Conservation (phyloP, 1,140 invertebrate species). For the Homalodisca vitripennis region DNA sequence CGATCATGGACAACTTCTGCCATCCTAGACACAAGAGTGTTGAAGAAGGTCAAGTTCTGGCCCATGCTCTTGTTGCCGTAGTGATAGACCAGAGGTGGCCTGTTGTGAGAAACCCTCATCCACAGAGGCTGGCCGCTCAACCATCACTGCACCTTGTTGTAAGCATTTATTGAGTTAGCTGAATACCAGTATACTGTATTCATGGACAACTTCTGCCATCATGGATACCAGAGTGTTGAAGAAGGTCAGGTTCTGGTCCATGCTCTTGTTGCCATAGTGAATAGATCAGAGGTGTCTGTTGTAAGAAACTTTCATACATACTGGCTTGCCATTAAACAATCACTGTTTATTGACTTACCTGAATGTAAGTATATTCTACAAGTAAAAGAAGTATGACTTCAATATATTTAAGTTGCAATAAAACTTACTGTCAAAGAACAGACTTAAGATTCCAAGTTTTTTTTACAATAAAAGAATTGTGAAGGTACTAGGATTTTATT, state of each 20-base stretch:
- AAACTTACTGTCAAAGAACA: no score
- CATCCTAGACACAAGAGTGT: conserved; percentile 78
- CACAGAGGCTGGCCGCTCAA: conserved; percentile 87
- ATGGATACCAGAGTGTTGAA: conserved; percentile 85
- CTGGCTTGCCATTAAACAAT: conserved; percentile 88
- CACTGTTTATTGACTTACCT: no score
- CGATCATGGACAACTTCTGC: conserved; percentile 84
- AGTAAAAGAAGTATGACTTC: conserved; percentile 82
- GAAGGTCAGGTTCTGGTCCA: conserved; percentile 74
- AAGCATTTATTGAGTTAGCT: no score
- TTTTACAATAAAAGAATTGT: no score
- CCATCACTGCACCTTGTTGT: conserved; percentile 79
- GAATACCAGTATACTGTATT: no score
- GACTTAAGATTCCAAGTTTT: no score
- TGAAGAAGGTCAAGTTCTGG: conserved; percentile 82
- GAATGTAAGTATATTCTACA: no score
- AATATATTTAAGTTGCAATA: no score
- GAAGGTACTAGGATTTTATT: conserved; percentile 3
- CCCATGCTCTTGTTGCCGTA: conserved; percentile 84
- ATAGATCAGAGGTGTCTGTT: conserved; percentile 90
- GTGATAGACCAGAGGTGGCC: conserved; percentile 90
- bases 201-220: conserved; percentile 82
- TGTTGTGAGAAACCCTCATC: conserved; percentile 92
- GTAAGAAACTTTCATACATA: conserved; percentile 90
- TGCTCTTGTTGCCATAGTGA: conserved; percentile 88